phyloP scores from a whole-genome alignment of 2,797 vertebrate genomes.

The Eutrigla gurnardus region DNA sequence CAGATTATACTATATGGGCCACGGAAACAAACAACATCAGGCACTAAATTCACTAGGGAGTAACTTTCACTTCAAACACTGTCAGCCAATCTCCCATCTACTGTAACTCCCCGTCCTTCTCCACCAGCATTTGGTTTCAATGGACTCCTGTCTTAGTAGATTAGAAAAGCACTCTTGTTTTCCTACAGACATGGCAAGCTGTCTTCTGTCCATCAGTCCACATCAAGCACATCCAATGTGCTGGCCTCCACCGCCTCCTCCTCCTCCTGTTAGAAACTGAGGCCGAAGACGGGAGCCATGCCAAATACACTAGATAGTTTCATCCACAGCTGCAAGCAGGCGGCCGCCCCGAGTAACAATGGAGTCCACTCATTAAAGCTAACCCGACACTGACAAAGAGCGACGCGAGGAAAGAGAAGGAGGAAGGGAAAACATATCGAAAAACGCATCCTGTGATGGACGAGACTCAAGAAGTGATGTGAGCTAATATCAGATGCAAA shows the following conservation, averaged over 20 bases:
- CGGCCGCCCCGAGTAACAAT: conserved; percentile 77
- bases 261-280: conserved; percentile 61
- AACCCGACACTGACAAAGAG: conserved; percentile 59
- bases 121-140: conserved; percentile 57
- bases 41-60: conserved; percentile 22
- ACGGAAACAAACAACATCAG: conserved; percentile 39
- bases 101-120: conserved; percentile 25
- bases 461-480: conserved; percentile 56
- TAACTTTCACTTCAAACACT: conserved; percentile 41
- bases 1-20: conserved; percentile 37
- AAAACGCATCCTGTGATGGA: conserved; percentile 46
- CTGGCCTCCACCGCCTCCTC: conserved; percentile 49
- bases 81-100: conserved; percentile 18
- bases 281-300: conserved; percentile 63
- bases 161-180: conserved; percentile 62
- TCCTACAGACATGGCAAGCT: conserved; percentile 68
- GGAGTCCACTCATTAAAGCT: conserved; percentile 80
- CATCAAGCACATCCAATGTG: conserved; percentile 72
- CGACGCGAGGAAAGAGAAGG: conserved; percentile 13
- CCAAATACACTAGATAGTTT: conserved; percentile 82
- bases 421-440: conserved; percentile 9
- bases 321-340: conserved; percentile 85
- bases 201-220: conserved; percentile 75
- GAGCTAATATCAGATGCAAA: conserved; percentile 65
- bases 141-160: conserved; percentile 60